phyloP scores from a whole-genome alignment of 2,113 vertebrate species.

The Heterochromis multidens region DNA sequence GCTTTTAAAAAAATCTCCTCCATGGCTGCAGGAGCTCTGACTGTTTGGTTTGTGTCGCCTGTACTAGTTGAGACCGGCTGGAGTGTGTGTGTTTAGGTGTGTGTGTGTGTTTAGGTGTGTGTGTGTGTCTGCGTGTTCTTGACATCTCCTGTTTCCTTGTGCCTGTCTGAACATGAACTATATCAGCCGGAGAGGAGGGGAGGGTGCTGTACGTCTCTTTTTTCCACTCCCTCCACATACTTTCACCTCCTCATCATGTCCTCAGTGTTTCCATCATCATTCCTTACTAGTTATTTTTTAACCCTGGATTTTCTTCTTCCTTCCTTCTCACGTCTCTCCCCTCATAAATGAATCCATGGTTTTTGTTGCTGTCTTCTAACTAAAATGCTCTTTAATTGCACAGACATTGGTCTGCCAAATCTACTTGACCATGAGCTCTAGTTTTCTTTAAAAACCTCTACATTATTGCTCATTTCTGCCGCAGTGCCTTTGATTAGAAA shows the following conservation, averaged over 20 bases:
- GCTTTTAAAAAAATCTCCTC: background rate
- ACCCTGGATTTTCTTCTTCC: background rate
- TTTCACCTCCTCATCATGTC: background rate
- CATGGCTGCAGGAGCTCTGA: background rate
- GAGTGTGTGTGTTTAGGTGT: background rate
- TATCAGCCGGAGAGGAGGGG: background rate
- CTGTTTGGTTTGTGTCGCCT: background rate
- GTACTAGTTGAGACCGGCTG: background rate
- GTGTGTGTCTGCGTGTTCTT: background rate
- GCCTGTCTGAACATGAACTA: constrained; percentile 44
- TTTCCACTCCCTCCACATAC: constrained; percentile 5
- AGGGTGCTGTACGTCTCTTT: background rate
- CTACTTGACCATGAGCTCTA: no score
- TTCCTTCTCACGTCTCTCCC: background rate
- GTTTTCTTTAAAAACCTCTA: background rate
- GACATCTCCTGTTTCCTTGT: constrained; percentile 17
- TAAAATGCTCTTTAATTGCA: background rate
- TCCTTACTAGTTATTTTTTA: background rate
- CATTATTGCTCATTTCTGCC: background rate
- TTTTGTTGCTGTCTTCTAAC: background rate
- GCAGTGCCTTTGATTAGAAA: background rate
- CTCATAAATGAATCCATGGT: no score
- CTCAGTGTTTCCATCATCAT: background rate
- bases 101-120: background rate
- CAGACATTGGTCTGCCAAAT: no score